Evolutionary conservation across 2,888 invertebrate species (phyloP).

Genomic region (Tuta absoluta): DNA sequence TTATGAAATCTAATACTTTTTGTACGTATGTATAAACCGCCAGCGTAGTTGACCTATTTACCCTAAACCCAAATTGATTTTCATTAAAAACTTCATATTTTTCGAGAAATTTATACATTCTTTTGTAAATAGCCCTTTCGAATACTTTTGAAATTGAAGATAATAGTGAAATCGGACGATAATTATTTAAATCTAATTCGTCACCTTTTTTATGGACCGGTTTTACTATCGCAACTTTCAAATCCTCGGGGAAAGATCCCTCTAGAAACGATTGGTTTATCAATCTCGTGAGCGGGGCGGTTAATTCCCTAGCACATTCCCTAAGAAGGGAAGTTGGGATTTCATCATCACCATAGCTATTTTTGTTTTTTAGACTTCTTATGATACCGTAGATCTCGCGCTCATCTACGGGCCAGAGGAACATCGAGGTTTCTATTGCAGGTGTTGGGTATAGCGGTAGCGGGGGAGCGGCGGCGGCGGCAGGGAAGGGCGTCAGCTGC

Average conservation of each 20-base stretch:
- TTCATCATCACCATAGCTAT: constrained; percentile 29
- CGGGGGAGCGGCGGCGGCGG: too few species aligned
- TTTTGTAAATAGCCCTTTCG: constrained; percentile 29
- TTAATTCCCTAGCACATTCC: constrained; percentile 27
- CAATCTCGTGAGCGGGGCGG: constrained; percentile 21
- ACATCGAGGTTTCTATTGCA: background rate
- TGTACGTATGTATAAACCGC: constrained; percentile 27
- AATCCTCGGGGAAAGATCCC: constrained; percentile 26
- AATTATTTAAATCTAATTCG: constrained; percentile 26
- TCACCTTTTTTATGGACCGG: constrained; percentile 31
- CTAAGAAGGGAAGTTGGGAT: constrained; percentile 26
- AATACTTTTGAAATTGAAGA: constrained; percentile 29
- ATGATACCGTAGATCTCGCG: constrained; percentile 26
- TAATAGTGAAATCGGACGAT: constrained; percentile 31
- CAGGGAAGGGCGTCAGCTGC: too few species aligned
- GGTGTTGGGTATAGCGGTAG: too few species aligned
- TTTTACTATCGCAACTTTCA: constrained; percentile 31
- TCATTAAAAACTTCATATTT: constrained; percentile 27
- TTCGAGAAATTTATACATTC: constrained; percentile 27
- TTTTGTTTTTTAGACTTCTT: constrained; percentile 30
- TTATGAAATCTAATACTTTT: constrained; percentile 19
- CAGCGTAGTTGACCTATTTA: constrained; percentile 22
- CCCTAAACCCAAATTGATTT: constrained; percentile 24
- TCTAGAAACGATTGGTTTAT: constrained; percentile 32
- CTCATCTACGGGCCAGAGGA: constrained; percentile 19